Evolutionary conservation across 2,888 invertebrate species (phyloP).

Genomic region (Gandaritis pyraliata): DNA sequence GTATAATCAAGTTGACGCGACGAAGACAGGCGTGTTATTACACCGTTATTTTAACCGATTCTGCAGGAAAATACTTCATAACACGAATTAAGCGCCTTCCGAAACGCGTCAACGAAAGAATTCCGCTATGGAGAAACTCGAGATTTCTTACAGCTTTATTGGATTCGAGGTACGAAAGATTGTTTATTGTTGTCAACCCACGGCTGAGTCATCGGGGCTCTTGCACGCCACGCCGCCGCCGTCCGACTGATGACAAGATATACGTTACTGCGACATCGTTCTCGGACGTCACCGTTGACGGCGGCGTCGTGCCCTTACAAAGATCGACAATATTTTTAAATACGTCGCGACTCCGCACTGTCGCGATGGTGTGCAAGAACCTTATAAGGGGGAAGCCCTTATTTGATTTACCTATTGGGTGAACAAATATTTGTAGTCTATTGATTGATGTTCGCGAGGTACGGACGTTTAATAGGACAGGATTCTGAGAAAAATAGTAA

Average conservation of each 20-base stretch:
- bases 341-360: not conserved
- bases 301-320: too few species aligned
- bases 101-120: slow-evolving; percentile 31
- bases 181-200: slow-evolving; percentile 46
- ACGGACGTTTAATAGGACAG: slow-evolving; percentile 18
- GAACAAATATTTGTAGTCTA: slow-evolving; percentile 50
- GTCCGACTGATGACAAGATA: not conserved
- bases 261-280: too few species aligned
- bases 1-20: slow-evolving; percentile 6
- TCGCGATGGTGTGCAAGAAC: slow-evolving; percentile 14
- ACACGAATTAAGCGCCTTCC: slow-evolving; percentile 13
- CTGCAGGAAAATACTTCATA: slow-evolving; percentile 15
- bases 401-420: slow-evolving; percentile 53
- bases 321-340: too few species aligned
- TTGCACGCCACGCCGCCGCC: not conserved
- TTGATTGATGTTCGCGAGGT: slow-evolving; percentile 41
- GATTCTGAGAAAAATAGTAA: slow-evolving; percentile 9
- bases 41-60: slow-evolving; percentile 13
- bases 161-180: slow-evolving; percentile 40
- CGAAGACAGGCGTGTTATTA: slow-evolving; percentile 19
- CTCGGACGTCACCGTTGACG: too few species aligned
- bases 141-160: slow-evolving; percentile 43
- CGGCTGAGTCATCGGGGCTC: slow-evolving; percentile 7
- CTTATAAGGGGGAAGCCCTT: slow-evolving; percentile 38
- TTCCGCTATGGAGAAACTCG: slow-evolving; percentile 40